phyloP scores from a whole-genome alignment of 2,113 vertebrate species.

The Phocoena sinus region DNA sequence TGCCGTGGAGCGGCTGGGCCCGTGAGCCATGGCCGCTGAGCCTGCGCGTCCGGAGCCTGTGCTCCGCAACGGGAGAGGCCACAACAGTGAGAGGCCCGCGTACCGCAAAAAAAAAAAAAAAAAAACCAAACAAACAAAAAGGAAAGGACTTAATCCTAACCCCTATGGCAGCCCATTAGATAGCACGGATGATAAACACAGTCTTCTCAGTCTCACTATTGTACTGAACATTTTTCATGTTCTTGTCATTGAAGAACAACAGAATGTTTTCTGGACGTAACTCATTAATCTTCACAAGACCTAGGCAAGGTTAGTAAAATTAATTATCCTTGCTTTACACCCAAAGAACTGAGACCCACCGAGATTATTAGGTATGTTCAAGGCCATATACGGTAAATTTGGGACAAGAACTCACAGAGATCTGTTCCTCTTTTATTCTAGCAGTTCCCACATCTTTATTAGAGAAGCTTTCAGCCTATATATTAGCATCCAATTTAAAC shows the following conservation, averaged over 20 bases:
- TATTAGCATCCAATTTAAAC: neutral
- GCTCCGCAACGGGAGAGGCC: too few relatives aligned
- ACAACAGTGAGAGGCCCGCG: too few relatives aligned
- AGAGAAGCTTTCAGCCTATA: neutral
- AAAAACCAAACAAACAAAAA: neutral
- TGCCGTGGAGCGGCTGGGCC: too few relatives aligned
- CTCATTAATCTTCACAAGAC: conserved; percentile 54
- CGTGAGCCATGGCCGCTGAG: too few relatives aligned
- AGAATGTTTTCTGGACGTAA: conserved; percentile 27
- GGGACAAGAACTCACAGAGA: neutral
- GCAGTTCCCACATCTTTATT: neutral
- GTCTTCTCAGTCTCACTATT: neutral
- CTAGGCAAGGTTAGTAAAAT: neutral
- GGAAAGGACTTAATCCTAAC: neutral
- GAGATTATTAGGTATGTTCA: neutral
- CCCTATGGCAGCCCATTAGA: neutral
- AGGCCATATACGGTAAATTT: neutral
- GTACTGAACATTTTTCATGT: conserved; percentile 20
- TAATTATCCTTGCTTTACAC: conserved; percentile 38
- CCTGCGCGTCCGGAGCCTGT: too few relatives aligned
- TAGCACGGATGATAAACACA: neutral
- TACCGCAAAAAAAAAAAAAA: too few relatives aligned
- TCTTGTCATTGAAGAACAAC: conserved; percentile 35
- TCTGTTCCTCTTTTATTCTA: neutral
- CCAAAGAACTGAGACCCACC: neutral